Base-by-base conservation (phyloP, 2,888 invertebrate species). In the Diplolepis rosae region DNA sequence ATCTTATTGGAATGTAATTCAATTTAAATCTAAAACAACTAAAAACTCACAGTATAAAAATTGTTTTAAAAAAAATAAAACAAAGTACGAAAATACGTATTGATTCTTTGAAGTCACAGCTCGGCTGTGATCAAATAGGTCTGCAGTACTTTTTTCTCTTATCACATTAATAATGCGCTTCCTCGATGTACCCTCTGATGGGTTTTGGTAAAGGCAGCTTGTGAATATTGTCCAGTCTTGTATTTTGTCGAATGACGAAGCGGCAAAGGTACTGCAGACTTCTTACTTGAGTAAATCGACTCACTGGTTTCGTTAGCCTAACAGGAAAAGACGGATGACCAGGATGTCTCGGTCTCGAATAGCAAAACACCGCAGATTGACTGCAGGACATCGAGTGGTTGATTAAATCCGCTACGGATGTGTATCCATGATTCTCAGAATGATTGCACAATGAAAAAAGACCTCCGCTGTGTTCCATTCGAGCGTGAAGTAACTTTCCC, bases 211-310 rank as follows among this genome's bases (percentile, higher is more conserved):
- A 90, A 74, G 94, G 94, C 83, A 95, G 89, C 80, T 92, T 91
- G 75, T 92, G 91, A 83, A 95, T 93, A 83, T 94, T 92, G 83
- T 93, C 93, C 75, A 92, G 89, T 81, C 93, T 90, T 39, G 92
- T 92, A 83, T 91, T 91, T 80, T 93, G 92, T 79, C 94, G 91
- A 78, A 95, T 93, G 28, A 93, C 93, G 85, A 94, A 94, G 54
- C 94, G 91, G 83, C 94, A 94, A 66, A 95, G 90, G 89, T 94
- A 93, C 87, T 94, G 93, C 79, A 95, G 89, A 45, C 93, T 92
- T 75, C 93, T 91, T 73, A 93, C 92, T 88, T 93, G 92, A 28
- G 92, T 92, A 83, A 94, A 94, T 69, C 95, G 91, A 68, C 94
- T 95, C 32, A 95, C 90, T 6, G 95, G 95, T 84, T 93, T 93